These are phyloP conservation scores for Lasioglossum pauxillum DNA, from an alignment of 2,888 invertebrate species.

Conservation along the genomic window DNA sequence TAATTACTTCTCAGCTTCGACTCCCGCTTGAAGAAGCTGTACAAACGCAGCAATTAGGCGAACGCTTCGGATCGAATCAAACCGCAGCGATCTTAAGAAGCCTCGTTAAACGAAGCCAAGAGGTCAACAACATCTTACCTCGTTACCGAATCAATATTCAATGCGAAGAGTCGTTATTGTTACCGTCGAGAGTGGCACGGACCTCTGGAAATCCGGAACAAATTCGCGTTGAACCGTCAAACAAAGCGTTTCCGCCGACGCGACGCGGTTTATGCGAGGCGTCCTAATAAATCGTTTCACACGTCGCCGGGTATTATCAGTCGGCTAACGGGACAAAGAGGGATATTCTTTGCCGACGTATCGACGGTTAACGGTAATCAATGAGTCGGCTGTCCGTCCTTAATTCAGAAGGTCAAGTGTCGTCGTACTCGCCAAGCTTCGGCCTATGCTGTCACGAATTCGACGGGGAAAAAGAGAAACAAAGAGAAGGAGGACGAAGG, in stretches of 20 bases:
- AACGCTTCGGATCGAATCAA: background rate
- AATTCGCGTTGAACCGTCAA: background rate
- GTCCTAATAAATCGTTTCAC: constrained; percentile 63
- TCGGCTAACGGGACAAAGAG: constrained; percentile 60
- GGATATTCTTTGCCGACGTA: constrained; percentile 35
- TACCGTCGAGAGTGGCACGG: background rate
- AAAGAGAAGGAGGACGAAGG: background rate
- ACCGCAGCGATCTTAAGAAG: background rate
- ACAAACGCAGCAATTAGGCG: background rate
- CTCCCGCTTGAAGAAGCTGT: background rate
- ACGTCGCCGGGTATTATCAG: constrained; percentile 61
- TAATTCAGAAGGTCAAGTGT: constrained; percentile 63
- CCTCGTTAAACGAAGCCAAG: background rate
- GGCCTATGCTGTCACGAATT: constrained; percentile 1
- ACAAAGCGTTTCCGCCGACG: constrained; percentile 16
- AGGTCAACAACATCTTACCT: background rate
- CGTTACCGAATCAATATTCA: constrained; percentile 5
- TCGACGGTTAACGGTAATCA: constrained; percentile 68
- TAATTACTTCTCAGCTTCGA: background rate
- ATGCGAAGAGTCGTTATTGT: background rate
- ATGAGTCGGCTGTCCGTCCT: constrained; percentile 54
- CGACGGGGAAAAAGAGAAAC: too few relatives aligned
- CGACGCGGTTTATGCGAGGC: constrained; percentile 1
- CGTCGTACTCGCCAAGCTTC: constrained; percentile 18
- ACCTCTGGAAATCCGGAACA: background rate